Evolutionary conservation across 2,888 invertebrate species (phyloP).

Genomic region (Acleris holmiana): DNA sequence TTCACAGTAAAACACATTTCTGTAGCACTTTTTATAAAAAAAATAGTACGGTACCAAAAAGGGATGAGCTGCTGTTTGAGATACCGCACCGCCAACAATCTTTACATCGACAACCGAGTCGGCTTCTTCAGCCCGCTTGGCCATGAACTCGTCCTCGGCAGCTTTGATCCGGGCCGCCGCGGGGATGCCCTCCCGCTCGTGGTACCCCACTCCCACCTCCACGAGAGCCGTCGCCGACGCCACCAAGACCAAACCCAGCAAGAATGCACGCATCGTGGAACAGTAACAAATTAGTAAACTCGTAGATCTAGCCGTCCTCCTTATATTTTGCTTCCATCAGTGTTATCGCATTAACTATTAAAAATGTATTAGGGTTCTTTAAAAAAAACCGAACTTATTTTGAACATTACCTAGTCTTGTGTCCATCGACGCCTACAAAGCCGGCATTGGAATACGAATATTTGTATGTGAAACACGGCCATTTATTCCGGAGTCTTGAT

Average conservation of each 20-base stretch:
- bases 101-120: background rate
- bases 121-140: background rate
- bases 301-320: background rate
- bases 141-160: constrained; percentile 21
- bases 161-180: constrained; percentile 34
- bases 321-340: too few relatives aligned
- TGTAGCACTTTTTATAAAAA: too few relatives aligned
- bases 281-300: background rate
- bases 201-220: constrained; percentile 26
- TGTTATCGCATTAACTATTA: too few relatives aligned
- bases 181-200: constrained; percentile 38
- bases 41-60: constrained; percentile 32
- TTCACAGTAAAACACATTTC: too few relatives aligned
- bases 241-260: constrained; percentile 25
- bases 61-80: constrained; percentile 35
- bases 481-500: too few relatives aligned
- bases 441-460: too few relatives aligned
- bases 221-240: constrained; percentile 11
- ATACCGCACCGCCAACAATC: constrained; percentile 39
- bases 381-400: too few relatives aligned
- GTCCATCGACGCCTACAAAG: too few relatives aligned
- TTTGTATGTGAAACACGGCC: too few relatives aligned
- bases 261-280: constrained; percentile 15
- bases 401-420: too few relatives aligned
- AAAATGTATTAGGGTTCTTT: too few relatives aligned